Evolutionary conservation across 2,888 invertebrate species (phyloP).

Genomic region (Epicampocera succincta): DNA sequence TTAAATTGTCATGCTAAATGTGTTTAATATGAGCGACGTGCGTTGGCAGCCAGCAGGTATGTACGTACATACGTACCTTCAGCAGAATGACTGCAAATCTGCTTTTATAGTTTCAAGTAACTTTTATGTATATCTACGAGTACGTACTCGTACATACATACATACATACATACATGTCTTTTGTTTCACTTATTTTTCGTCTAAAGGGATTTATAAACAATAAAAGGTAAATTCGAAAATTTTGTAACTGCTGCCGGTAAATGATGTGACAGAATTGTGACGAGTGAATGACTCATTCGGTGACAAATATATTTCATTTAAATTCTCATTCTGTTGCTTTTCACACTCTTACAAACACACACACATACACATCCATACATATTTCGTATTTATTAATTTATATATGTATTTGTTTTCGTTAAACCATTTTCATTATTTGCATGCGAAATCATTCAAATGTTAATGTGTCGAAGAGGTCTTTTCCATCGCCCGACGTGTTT

Average conservation of each 20-base stretch:
- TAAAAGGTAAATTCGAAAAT: constrained; percentile 23
- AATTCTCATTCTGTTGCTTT: background rate
- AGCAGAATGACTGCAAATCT: background rate
- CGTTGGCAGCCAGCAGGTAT: constrained; percentile 34
- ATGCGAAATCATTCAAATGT: constrained; percentile 58
- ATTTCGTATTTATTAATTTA: background rate
- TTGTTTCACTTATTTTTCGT: constrained; percentile 20
- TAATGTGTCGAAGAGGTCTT: constrained; percentile 50
- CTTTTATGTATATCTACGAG: background rate
- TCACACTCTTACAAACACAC: background rate
- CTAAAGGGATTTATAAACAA: constrained; percentile 46
- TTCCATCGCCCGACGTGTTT: constrained; percentile 50
- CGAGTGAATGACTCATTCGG: constrained; percentile 62
- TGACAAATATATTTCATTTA: constrained; percentile 61
- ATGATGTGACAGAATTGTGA: constrained; percentile 68
- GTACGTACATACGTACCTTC: background rate
- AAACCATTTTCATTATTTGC: constrained; percentile 50
- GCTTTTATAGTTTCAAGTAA: background rate
- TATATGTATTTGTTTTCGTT: constrained; percentile 5
- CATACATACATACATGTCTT: background rate
- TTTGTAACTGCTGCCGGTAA: constrained; percentile 33
- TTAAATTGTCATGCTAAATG: constrained; percentile 71
- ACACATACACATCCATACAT: too few species aligned
- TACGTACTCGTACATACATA: too few species aligned
- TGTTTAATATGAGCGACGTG: constrained; percentile 67